Evolutionary conservation across 2,888 invertebrate genomes (phyloP).

Genomic region (Thalpophila matura): DNA sequence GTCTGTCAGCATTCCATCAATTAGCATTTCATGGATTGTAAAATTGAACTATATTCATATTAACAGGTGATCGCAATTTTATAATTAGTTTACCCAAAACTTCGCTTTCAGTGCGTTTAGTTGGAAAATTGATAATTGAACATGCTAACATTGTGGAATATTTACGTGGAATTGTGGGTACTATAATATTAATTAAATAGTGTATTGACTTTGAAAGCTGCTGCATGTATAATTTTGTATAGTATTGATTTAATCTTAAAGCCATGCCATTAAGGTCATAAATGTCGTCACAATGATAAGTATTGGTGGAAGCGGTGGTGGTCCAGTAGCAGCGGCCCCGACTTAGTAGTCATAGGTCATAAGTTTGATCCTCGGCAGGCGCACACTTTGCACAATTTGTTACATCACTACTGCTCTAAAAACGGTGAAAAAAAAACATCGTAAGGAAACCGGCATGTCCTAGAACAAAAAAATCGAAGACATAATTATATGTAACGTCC

Average conservation of each 20-base stretch:
- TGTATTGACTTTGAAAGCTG: constrained; percentile 6
- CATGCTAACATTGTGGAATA: constrained; percentile 34
- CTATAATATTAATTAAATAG: constrained; percentile 13
- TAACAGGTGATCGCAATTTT: constrained; percentile 53
- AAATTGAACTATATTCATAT: constrained; percentile 58
- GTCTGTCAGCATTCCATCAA: constrained; percentile 76
- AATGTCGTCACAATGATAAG: too few relatives aligned
- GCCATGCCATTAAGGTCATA: too few relatives aligned
- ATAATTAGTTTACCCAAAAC: constrained; percentile 58
- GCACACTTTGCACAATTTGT: too few relatives aligned
- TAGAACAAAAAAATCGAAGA: too few relatives aligned
- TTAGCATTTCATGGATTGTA: constrained; percentile 70
- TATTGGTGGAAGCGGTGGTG: too few relatives aligned
- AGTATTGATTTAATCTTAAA: background rate
- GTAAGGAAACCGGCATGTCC: too few relatives aligned
- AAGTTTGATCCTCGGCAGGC: too few relatives aligned
- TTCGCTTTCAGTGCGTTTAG: constrained; percentile 47
- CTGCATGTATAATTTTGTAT: background rate
- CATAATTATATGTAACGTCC: too few relatives aligned
- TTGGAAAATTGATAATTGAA: constrained; percentile 42
- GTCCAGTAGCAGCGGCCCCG: too few relatives aligned
- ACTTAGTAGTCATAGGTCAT: too few relatives aligned
- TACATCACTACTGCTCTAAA: too few relatives aligned
- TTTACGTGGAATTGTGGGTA: constrained; percentile 45
- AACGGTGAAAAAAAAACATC: too few relatives aligned